phyloP scores from a whole-genome alignment of 2,888 invertebrate species.

The Marronus borbonicus region DNA sequence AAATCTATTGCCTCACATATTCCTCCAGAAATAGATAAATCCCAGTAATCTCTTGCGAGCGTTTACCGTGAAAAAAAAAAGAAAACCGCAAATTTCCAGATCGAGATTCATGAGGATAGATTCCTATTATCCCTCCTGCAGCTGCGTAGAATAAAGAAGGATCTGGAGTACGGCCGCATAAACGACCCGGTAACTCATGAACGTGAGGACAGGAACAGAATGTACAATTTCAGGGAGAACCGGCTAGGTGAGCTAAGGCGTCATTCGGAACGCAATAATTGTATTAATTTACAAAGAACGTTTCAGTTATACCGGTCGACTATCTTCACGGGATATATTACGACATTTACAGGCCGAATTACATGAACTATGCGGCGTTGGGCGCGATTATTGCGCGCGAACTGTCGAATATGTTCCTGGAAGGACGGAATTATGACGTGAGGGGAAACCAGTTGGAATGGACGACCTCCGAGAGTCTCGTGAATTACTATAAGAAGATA shows the following conservation, averaged over 20 bases:
- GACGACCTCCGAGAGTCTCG: slow-evolving; percentile 89
- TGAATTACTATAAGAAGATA: slow-evolving; percentile 85
- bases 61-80: slow-evolving; percentile 37
- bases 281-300: slow-evolving; percentile 38
- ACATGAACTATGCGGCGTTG: slow-evolving; percentile 67
- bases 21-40: slow-evolving; percentile 20
- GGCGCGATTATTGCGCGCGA: slow-evolving; percentile 66
- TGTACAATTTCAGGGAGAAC: slow-evolving; percentile 55
- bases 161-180: slow-evolving; percentile 54
- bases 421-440: slow-evolving; percentile 87
- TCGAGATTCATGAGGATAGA: slow-evolving; percentile 55
- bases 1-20: background rate
- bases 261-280: slow-evolving; percentile 41
- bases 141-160: slow-evolving; percentile 52
- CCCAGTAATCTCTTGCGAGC: slow-evolving; percentile 9
- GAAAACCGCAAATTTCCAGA: slow-evolving; percentile 50
- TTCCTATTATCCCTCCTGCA: slow-evolving; percentile 55
- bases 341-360: slow-evolving; percentile 64
- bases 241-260: slow-evolving; percentile 52
- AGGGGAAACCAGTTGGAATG: slow-evolving; percentile 91
- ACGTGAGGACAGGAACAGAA: slow-evolving; percentile 49
- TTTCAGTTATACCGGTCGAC: slow-evolving; percentile 65
- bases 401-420: slow-evolving; percentile 66
- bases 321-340: slow-evolving; percentile 65
- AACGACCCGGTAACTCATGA: slow-evolving; percentile 55